Evolutionary conservation across 2,888 invertebrate genomes (phyloP).

Genomic region (Macrosiphum euphorbiae): DNA sequence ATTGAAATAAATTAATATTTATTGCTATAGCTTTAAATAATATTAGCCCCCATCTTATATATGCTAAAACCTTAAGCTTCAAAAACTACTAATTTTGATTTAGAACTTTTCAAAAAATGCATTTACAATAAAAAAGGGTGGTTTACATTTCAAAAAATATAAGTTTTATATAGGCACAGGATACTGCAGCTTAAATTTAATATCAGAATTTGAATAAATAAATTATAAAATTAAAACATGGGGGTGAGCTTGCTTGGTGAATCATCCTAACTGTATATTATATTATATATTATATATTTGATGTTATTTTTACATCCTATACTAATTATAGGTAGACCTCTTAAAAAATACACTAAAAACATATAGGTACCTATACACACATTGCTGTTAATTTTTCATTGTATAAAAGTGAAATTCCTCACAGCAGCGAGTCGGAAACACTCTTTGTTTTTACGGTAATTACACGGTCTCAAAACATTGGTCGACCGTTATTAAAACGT

Average conservation of each 20-base stretch:
- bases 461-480: conserved; percentile 59
- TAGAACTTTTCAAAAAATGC: no score
- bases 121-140: not conserved
- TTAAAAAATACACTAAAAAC: not conserved
- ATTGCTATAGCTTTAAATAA: no score
- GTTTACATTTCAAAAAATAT: not conserved
- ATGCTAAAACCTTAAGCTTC: no score
- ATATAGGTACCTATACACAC: not conserved
- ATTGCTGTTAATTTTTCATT: conserved; percentile 44
- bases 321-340: not conserved
- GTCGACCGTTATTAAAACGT: conserved; percentile 64
- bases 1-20: no score
- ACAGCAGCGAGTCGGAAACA: conserved; percentile 58
- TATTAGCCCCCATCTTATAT: no score
- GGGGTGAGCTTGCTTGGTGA: not conserved
- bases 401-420: conserved; percentile 62
- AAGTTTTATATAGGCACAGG: not conserved
- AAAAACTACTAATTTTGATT: no score
- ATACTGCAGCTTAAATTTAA: not conserved
- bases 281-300: not conserved
- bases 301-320: not conserved
- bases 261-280: no score
- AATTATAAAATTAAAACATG: not conserved
- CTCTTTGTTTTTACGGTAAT: conserved; percentile 65
- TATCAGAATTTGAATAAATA: not conserved